A percentile compares a stretch with the other conserved stretches of the same genome.
Evolutionary conservation across 1,140 invertebrate species (phyloP).

Genomic region (Leptinotarsa texana): DNA sequence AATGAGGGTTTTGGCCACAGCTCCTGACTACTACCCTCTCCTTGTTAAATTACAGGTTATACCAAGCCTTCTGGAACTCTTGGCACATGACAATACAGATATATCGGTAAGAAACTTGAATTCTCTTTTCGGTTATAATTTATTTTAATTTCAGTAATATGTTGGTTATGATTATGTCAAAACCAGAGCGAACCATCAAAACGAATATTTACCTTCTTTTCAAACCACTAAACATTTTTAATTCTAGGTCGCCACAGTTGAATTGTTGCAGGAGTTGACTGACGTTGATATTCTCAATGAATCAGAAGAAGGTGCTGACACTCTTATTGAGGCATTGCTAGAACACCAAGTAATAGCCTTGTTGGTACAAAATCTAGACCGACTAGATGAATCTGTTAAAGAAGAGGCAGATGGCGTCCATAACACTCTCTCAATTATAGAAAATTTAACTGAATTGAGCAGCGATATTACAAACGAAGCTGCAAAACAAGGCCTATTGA

Average conservation of each 20-base stretch:
- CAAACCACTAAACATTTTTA: neutral
- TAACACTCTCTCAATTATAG: constrained; percentile 83
- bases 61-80: constrained; percentile 87
- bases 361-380: constrained; percentile 89
- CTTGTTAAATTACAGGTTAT: constrained; percentile 88
- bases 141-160: neutral
- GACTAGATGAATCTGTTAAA: constrained; percentile 90
- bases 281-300: constrained; percentile 96
- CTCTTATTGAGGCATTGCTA: constrained; percentile 77
- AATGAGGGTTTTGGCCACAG: constrained; percentile 91
- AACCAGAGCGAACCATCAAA: neutral
- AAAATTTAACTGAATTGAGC: constrained; percentile 90
- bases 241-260: constrained; percentile 50
- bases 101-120: constrained; percentile 65
- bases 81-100: constrained; percentile 97
- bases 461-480: constrained; percentile 83
- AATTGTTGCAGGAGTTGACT: constrained; percentile 81
- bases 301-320: constrained; percentile 79
- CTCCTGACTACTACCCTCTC: constrained; percentile 91
- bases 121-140: too few species aligned
- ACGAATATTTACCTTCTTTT: too few species aligned
- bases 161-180: neutral
- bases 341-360: constrained; percentile 90
- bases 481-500: constrained; percentile 85
- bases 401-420: constrained; percentile 97